Evolutionary conservation across 2,113 vertebrate species (phyloP).

Genomic region (Sialia sialis): DNA sequence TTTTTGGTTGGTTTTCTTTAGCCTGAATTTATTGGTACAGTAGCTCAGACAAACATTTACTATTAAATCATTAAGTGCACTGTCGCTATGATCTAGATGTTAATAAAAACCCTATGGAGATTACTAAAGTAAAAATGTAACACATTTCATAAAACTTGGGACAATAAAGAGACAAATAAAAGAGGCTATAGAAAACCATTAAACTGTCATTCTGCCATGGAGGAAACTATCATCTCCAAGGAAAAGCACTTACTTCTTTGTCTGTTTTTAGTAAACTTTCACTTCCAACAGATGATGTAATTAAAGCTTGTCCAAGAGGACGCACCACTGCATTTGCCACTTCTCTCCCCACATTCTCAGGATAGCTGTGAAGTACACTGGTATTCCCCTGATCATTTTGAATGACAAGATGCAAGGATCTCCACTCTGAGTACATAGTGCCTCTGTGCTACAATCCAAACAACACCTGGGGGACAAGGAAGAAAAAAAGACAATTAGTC

Average conservation of each 20-base stretch:
- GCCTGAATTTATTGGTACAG: neutral
- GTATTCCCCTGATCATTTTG: slow-evolving; percentile 94
- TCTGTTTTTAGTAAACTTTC: slow-evolving; percentile 94
- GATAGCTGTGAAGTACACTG: slow-evolving; percentile 95
- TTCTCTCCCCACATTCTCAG: slow-evolving; percentile 87
- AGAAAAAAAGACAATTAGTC: neutral
- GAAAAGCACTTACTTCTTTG: slow-evolving; percentile 86
- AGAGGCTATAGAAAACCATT: neutral
- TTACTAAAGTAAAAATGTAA: neutral
- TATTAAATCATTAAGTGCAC: neutral
- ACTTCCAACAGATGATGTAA: slow-evolving; percentile 76
- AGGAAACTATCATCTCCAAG: neutral
- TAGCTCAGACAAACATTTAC: neutral
- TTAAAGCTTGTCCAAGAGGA: slow-evolving; percentile 86
- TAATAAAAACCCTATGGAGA: neutral
- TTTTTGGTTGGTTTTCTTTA: neutral
- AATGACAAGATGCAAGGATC: slow-evolving; percentile 92
- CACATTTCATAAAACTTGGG: neutral
- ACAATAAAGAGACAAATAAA: neutral
- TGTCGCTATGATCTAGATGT: neutral
- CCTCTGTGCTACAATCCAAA: slow-evolving; percentile 68
- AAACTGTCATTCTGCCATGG: neutral
- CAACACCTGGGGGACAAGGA: slow-evolving; percentile 60
- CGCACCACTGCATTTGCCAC: slow-evolving; percentile 94
- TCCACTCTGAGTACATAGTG: slow-evolving; percentile 98